phyloP scores from a whole-genome alignment of 1,140 invertebrate genomes.

The Heterodera carotae region DNA sequence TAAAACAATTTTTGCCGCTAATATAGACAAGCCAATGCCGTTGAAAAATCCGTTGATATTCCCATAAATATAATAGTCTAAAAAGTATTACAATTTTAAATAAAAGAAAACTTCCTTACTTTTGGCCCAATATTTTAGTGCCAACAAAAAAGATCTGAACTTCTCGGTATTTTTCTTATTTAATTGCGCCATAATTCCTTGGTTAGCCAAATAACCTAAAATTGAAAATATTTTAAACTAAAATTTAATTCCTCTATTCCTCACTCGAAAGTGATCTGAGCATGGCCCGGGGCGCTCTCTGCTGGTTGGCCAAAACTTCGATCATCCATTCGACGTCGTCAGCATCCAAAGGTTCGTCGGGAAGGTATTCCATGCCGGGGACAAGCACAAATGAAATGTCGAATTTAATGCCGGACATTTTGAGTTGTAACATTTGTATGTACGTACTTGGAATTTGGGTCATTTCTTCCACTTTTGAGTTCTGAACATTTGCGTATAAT shows the following conservation, averaged over 20 bases:
- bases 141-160: background rate
- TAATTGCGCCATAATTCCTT: background rate
- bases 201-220: background rate
- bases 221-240: too few relatives aligned
- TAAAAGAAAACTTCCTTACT: background rate
- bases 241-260: too few relatives aligned
- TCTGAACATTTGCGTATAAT: background rate
- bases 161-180: background rate
- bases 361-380: background rate
- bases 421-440: slow-evolving; percentile 10
- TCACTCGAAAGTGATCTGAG: background rate
- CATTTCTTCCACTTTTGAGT: background rate
- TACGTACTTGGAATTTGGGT: slow-evolving; percentile 1
- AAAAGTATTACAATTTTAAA: background rate
- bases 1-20: slow-evolving; percentile 11
- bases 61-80: slow-evolving; percentile 20
- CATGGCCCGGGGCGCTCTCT: background rate
- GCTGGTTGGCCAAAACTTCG: background rate
- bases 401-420: slow-evolving; percentile 12
- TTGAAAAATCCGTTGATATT: slow-evolving; percentile 4
- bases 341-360: background rate
- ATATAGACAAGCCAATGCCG: slow-evolving; percentile 8
- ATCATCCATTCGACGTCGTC: background rate
- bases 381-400: slow-evolving; percentile 13
- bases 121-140: background rate